phyloP scores from a whole-genome alignment of 2,113 vertebrate species.

The Myiopsitta monachus region DNA sequence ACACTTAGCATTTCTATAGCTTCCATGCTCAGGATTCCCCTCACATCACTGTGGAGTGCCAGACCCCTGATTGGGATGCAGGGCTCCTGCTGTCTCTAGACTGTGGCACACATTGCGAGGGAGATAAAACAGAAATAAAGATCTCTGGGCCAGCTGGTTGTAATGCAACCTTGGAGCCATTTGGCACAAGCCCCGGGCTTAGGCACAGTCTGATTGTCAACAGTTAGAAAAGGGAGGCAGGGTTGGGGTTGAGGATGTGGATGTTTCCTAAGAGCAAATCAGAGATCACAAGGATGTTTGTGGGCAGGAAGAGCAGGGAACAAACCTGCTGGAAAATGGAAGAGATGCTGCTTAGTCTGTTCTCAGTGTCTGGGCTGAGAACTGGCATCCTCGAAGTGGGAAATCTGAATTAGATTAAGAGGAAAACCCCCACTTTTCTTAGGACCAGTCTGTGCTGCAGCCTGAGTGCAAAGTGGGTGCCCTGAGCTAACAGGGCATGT shows the following conservation, averaged over 20 bases:
- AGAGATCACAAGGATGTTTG: fast-evolving
- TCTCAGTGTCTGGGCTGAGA: background rate
- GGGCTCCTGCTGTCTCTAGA: background rate
- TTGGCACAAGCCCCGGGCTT: background rate
- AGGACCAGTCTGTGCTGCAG: background rate
- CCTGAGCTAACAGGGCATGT: fast-evolving
- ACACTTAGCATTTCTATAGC: background rate
- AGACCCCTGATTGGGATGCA: slow-evolving; percentile 3
- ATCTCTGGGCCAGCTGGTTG: background rate
- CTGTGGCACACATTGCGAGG: background rate
- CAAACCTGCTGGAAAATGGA: background rate
- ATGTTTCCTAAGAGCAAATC: background rate
- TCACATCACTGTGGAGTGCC: background rate
- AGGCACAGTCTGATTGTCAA: background rate
- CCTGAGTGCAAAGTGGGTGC: background rate
- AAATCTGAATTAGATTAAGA: background rate
- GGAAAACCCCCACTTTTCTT: fast-evolving
- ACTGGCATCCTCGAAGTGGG: background rate
- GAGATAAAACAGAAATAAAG: slow-evolving; percentile 28
- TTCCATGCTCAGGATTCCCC: background rate
- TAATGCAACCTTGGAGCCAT: background rate
- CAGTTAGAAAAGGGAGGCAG: background rate
- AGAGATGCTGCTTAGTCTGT: background rate
- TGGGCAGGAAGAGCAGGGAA: background rate
- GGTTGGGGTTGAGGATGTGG: background rate